Evolutionary conservation across 1,140 invertebrate genomes (phyloP), one percentile per base, ranked within the genome.

Genomic region (Hermatobates lingyangjiaoensis): DNA sequence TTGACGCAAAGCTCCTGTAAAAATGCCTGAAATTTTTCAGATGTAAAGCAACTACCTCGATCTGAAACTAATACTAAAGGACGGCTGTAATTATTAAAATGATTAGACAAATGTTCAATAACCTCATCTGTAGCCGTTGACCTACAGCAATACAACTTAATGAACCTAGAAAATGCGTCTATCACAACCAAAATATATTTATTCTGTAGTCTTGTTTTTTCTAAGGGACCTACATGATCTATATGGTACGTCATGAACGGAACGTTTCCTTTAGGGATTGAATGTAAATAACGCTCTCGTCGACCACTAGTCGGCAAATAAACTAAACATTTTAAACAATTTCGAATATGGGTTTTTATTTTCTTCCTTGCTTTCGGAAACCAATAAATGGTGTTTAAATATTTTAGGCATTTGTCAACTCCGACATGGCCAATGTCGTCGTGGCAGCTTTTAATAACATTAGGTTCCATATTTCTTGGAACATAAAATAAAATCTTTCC

Each of bases 401-500:
- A 54, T 25, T 56, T 53, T 2, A 56, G 21, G 10, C 52, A 52
- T 46, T 63, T 63, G 12, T 60, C 56, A 27, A 24, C 20, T 7
- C 62, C 56, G 38, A 58, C 40, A 42, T 63, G 61, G 28, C 59
- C 60, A 15, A 60, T 46, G 2, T 59, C 52, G 24, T 61, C 58
- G 28, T 60, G 59, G 53, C 54, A 50, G 7, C 27, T 53, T 24
- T 39, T 26, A 12, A 61, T 45, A 42, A 59, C 45, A 27, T 38
- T 51, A 18, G 27, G 2, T 45, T 55, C 53, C 48, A 60, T 56
- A 1, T 14, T 21, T 45, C 50, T 2, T 0, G 60, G 58, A 1
- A 60, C 60, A 53, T 58, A 58, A 46, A 46, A 46, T 7, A 42
- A 20, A 12, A 42, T 5, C 18, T 42, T 42, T 34, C 15, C 15